Conservation (phyloP, 2,113 vertebrate species). For the Tupaia tana region DNA sequence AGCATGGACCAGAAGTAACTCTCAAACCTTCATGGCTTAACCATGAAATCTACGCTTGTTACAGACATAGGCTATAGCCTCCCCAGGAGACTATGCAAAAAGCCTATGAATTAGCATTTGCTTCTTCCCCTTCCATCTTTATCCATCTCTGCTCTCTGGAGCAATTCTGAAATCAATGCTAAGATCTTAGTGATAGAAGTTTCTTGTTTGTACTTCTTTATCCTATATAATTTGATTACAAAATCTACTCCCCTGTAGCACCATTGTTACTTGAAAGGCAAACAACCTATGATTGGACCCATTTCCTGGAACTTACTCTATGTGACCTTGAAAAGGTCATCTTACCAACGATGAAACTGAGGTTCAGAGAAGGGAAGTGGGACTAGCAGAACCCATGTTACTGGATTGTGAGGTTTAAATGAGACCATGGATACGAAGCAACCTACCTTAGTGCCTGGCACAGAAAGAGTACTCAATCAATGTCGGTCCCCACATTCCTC, state of each 20-base stretch:
- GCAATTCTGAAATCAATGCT: background rate
- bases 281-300: background rate
- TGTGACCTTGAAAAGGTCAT: background rate
- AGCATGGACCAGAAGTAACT: background rate
- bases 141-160: background rate
- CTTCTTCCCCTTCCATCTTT: background rate
- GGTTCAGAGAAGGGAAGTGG: background rate
- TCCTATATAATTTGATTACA: background rate
- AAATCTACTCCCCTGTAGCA: background rate
- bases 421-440: background rate
- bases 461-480: background rate
- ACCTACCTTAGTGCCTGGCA: background rate
- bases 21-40: background rate
- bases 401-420: background rate
- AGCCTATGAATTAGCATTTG: background rate
- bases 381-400: background rate
- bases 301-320: background rate
- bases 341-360: background rate
- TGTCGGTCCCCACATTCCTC: background rate
- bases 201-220: background rate
- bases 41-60: background rate
- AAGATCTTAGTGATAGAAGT: background rate
- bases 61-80: background rate
- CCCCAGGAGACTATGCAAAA: background rate
- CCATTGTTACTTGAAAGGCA: background rate